A percentile compares a stretch with the other conserved stretches of the same genome.
Conservation (phyloP, 2,797 vertebrate genomes). For the Urophycis tenuis region DNA sequence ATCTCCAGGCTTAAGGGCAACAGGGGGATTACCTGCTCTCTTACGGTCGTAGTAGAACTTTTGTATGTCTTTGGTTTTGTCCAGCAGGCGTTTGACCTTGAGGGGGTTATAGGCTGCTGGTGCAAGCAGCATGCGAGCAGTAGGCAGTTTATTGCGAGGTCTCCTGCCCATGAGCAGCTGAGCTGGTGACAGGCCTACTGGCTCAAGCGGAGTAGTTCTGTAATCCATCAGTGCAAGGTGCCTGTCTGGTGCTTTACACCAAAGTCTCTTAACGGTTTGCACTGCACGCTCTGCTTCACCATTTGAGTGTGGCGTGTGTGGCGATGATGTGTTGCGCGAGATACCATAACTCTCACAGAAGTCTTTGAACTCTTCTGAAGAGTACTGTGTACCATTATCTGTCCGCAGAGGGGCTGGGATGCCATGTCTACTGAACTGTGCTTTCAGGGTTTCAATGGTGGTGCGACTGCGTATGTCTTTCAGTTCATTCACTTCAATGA, state of each 20-base stretch:
- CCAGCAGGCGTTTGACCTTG: constrained; percentile 9
- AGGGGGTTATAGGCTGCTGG: constrained; percentile 1
- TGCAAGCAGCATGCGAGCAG: constrained; percentile 3
- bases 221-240: constrained; percentile 19
- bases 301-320: constrained; percentile 16
- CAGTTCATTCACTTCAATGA: too few species aligned
- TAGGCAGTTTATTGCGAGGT: constrained; percentile 15
- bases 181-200: constrained; percentile 24
- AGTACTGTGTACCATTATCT: too few species aligned
- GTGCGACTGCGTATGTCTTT: too few species aligned
- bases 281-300: constrained; percentile 15
- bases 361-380: too few species aligned
- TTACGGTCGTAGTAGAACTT: constrained; percentile 8
- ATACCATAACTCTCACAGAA: too few species aligned
- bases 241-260: constrained; percentile 8
- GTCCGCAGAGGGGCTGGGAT: too few species aligned
- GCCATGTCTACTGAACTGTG: too few species aligned
- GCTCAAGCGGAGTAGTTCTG: constrained; percentile 16
- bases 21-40: neutral
- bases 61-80: neutral
- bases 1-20: constrained; percentile 13
- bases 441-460: too few species aligned
- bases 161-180: constrained; percentile 27
- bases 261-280: neutral
- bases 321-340: too few species aligned